Base-by-base conservation (phyloP, 2,888 invertebrate species). In the Parelbella ahira region DNA sequence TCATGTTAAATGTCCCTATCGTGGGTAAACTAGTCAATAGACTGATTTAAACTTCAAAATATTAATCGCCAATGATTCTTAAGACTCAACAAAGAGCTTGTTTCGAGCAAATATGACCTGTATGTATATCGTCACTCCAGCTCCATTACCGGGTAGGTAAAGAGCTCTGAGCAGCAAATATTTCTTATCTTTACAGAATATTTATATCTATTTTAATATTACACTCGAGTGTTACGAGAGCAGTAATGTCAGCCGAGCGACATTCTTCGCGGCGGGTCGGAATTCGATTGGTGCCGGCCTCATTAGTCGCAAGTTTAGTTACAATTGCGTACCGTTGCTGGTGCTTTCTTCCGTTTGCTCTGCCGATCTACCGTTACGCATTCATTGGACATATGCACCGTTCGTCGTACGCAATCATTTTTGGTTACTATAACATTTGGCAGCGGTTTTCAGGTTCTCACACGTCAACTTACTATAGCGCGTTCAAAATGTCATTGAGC, bases 291-390 rank as follows among this genome's bases (percentile, higher is more conserved):
- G 52, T 60, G 56, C 49, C 63, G 78, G 56, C 76, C 80, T 63
- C 72, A 70, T 73, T 79, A 63, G 64, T 60, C 43, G 34, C 49
- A 47, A 58, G 65, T 74, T 72, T 30, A 65, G 75, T 66, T 68
- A 69, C 67, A 68, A 60, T 74, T 60, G 53, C 56, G 67, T 81
- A 78, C 80, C 80, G 81, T 80, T n/a, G n/a, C n/a, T 80, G 65
- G 41, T 57, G 70, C 74, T 77, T 76, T 80, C 76, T 64, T 63
- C 56, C 48, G 41, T 33, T 28, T 48, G 46, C 48, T 47, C n/a
- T n/a, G n/a, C 36, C 47, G 37, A 36, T 51, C 50, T 50, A 51
- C 58, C 58, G 60, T 60, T 59, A 60, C 39, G 49, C 53, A 53
- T 51, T 53, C 36, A 48, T 29, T 45, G 39, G 39, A 34, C 28